Evolutionary conservation across 92 coral and sea anemone genomes (phyloP).

Genomic region (Meandrina meandrites): DNA sequence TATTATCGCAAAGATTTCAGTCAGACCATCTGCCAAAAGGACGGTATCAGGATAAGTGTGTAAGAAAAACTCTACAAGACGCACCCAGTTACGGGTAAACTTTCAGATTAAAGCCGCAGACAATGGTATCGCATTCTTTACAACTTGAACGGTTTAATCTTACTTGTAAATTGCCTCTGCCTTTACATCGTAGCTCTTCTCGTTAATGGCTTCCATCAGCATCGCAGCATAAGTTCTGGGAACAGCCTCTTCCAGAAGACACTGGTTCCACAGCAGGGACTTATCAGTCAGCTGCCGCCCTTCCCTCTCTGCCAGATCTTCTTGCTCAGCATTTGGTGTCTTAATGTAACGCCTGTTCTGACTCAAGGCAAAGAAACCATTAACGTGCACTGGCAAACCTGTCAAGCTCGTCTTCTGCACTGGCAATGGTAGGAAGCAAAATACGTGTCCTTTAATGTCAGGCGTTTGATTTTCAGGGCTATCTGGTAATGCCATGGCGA

Average conservation of each 20-base stretch:
- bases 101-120: too few species aligned
- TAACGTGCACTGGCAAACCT: conserved; percentile 67
- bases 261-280: conserved; percentile 60
- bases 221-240: conserved; percentile 51
- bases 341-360: conserved; percentile 64
- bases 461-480: neutral
- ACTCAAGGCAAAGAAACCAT: conserved; percentile 63
- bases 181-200: neutral
- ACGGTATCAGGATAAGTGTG: too few species aligned
- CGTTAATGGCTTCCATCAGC: conserved; percentile 34
- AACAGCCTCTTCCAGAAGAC: conserved; percentile 51
- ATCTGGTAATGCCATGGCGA: conserved; percentile 48
- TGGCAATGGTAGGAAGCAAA: conserved; percentile 60
- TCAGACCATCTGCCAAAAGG: too few species aligned
- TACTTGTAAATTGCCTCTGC: conserved; percentile 35
- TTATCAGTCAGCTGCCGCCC: conserved; percentile 54
- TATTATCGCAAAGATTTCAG: too few species aligned
- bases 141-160: neutral
- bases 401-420: conserved; percentile 55
- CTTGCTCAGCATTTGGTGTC: conserved; percentile 53
- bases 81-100: too few species aligned
- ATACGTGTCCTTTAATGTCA: conserved; percentile 52
- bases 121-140: neutral
- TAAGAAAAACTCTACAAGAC: too few species aligned
- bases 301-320: conserved; percentile 16